A percentile compares a stretch with the other conserved stretches of the same genome.
These are phyloP conservation scores for Falco cherrug DNA, from an alignment of 2,797 vertebrate genomes.

Conservation along the genomic window DNA sequence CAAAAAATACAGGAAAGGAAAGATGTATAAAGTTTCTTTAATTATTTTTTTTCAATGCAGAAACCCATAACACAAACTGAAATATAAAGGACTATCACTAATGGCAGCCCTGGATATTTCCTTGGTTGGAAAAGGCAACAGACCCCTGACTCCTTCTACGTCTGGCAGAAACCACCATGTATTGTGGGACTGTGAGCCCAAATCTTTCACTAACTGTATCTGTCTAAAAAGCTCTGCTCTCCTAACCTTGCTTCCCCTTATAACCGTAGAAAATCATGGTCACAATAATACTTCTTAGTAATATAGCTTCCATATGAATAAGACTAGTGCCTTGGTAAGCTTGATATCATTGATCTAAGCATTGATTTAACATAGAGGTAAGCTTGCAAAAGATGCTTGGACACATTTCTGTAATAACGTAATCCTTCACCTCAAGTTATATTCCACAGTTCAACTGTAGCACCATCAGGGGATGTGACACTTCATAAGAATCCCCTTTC, in stretches of 20 bases:
- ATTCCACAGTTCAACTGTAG: not conserved
- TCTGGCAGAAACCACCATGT: not conserved
- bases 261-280: not conserved
- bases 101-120: not conserved
- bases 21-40: not conserved
- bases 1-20: not conserved
- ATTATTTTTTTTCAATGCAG: not conserved
- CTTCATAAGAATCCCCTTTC: not conserved
- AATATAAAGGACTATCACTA: not conserved
- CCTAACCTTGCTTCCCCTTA: not conserved
- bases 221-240: not conserved
- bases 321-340: not conserved
- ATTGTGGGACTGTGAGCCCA: not conserved
- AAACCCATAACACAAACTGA: not conserved
- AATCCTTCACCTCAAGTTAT: not conserved
- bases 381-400: not conserved
- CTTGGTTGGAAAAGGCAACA: not conserved
- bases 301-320: not conserved
- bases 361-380: not conserved
- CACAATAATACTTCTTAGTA: not conserved
- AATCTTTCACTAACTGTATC: not conserved
- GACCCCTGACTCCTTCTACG: not conserved
- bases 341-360: not conserved
- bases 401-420: rapidly evolving
- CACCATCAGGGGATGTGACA: not conserved